phyloP scores from a whole-genome alignment of 2,113 vertebrate species.

The Oreochromis aureus region DNA sequence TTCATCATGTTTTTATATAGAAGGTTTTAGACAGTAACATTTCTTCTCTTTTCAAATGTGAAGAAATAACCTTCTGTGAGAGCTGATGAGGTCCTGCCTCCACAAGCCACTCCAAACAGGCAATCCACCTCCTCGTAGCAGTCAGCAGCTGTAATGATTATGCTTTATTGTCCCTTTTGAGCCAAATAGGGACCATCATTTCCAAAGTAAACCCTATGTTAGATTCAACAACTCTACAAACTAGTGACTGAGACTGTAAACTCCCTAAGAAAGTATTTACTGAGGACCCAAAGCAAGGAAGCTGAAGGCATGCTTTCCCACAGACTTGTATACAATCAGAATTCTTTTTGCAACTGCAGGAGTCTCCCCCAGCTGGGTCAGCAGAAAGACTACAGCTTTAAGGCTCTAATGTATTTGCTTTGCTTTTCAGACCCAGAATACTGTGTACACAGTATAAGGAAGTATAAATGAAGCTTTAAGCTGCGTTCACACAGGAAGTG shows the following conservation, averaged over 20 bases:
- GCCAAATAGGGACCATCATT: not conserved
- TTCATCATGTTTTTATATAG: not conserved
- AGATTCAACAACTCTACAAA: not conserved
- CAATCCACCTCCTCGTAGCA: not conserved
- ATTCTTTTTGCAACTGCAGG: not conserved
- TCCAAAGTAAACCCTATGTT: not conserved
- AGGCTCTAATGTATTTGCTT: not conserved
- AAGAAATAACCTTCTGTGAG: not conserved
- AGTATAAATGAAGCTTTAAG: too few relatives aligned
- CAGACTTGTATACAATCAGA: not conserved
- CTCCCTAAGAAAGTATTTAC: not conserved
- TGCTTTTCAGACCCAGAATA: not conserved
- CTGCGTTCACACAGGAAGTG: too few relatives aligned
- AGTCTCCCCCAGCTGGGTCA: not conserved
- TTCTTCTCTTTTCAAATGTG: not conserved
- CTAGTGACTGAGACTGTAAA: not conserved
- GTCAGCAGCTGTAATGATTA: too few relatives aligned
- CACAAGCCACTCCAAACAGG: fast-evolving
- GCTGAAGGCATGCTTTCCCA: not conserved
- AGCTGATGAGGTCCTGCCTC: not conserved
- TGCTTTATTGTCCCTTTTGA: not conserved
- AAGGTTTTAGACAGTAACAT: not conserved
- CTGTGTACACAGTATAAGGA: not conserved
- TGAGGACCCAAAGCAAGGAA: not conserved
- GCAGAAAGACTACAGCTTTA: not conserved